Evolutionary conservation across 53 echinoderm and acorn worm genomes (phyloP), one percentile per base, ranked within the genome.

Genomic region (Echinarachnius parma): DNA sequence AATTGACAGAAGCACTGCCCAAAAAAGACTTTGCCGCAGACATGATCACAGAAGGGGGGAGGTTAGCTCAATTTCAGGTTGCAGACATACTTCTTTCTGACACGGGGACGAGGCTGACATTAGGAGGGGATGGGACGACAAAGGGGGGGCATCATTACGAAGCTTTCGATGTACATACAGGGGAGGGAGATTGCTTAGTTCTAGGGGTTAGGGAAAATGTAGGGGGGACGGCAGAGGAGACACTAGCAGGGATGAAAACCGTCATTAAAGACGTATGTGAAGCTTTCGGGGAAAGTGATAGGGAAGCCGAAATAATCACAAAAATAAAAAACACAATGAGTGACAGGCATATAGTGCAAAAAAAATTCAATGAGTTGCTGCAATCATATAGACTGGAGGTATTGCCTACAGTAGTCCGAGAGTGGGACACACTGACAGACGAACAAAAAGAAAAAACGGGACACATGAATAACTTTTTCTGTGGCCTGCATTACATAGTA

Each of bases 401-500:
- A 44, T 22, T 76, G 22, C 86, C 77, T 24, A 21, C 2, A 3
- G 68, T 68, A 22, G 14, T 45, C 1, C 24, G 23, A 2, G 81
- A 50, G 21, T 81, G 86, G 86, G 36, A 57, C 21, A 35, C 31
- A 0, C 48, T 65, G 28, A n/a, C 23, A 5, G 50, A 75, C 23
- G n/a, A 15, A 9, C 55, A 86, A 22, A 63, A 67, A 16, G 42
- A 23, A 11, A 64, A 25, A 35, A 29, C 50, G 14, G 18, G 9
- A 7, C 28, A 22, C 10, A 58, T 81, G 58, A 75, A 81, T 29
- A 64, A 76, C 30, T 85, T 63, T 28, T 80, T 81, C 22, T 86
- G 81, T 44, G 76, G 81, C 7, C 18, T 86, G 42, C 86, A 86
- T 27, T 76, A 75, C 28, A 21, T 86, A 26, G 86, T 85, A 1